Evolutionary conservation across 2,888 invertebrate species (phyloP).

Genomic region (Phaonia tiefii): DNA sequence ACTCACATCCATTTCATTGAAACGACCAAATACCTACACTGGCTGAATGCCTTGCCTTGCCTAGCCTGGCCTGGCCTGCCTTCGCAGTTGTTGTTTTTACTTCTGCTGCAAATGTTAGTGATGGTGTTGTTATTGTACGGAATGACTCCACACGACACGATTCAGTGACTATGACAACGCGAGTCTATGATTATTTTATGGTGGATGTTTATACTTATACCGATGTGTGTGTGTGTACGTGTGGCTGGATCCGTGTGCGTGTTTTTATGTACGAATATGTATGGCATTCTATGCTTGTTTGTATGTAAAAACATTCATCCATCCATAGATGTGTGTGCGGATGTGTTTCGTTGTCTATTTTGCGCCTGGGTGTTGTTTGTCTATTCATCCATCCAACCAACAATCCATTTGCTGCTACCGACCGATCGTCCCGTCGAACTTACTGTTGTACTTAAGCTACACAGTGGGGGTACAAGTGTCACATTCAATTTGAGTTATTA

Average conservation of each 20-base stretch:
- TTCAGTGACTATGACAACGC: slow-evolving; percentile 73
- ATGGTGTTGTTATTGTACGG: not conserved
- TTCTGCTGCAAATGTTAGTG: not conserved
- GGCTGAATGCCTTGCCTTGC: not conserved
- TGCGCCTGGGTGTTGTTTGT: slow-evolving; percentile 65
- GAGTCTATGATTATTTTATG: slow-evolving; percentile 59
- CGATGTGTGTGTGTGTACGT: no score
- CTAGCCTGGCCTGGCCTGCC: slow-evolving; percentile 21
- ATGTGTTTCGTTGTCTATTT: slow-evolving; percentile 52
- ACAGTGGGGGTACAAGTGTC: not conserved
- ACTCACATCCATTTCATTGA: slow-evolving; percentile 70
- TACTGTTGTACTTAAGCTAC: slow-evolving; percentile 57
- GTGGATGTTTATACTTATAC: slow-evolving; percentile 8
- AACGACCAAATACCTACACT: slow-evolving; percentile 50
- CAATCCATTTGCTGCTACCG: slow-evolving; percentile 27
- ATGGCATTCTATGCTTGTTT: slow-evolving; percentile 4
- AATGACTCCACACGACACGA: slow-evolving; percentile 74
- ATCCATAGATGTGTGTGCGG: slow-evolving; percentile 34
- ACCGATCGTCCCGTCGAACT: slow-evolving; percentile 12
- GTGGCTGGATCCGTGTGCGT: not conserved
- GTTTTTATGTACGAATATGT: slow-evolving; percentile 48
- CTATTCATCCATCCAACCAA: slow-evolving; percentile 57
- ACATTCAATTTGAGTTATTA: not conserved
- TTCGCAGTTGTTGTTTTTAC: not conserved
- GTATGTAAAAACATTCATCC: not conserved